These are phyloP conservation scores for Synaphobranchus kaupii DNA, from an alignment of 2,797 vertebrate genomes.

Conservation along the genomic window DNA sequence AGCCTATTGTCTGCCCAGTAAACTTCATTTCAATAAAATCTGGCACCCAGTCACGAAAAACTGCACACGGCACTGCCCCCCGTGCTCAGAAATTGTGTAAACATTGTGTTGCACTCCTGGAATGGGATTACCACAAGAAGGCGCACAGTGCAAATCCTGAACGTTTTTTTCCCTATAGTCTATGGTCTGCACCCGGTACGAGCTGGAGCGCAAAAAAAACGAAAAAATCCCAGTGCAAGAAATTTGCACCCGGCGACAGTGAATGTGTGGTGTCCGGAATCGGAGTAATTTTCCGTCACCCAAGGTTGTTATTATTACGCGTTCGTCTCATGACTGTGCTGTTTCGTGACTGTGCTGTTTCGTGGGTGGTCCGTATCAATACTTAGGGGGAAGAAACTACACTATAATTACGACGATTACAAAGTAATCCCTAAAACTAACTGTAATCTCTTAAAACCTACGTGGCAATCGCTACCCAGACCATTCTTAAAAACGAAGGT, in stretches of 20 bases:
- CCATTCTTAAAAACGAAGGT: not conserved
- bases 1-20: not conserved
- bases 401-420: conserved; percentile 10
- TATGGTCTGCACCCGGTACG: conserved; percentile 8
- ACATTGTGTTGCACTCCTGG: not conserved
- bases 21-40: not conserved
- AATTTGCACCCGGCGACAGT: conserved; percentile 19
- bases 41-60: not conserved
- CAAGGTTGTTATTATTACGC: not conserved
- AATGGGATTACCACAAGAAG: not conserved
- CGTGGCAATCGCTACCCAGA: not conserved
- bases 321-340: conserved; percentile 6
- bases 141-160: not conserved
- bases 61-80: not conserved
- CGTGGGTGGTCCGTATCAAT: not conserved
- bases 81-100: not conserved
- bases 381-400: not conserved
- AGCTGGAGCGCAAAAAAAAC: conserved; percentile 2
- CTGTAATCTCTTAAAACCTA: not conserved
- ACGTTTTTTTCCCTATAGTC: not conserved
- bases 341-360: too few species aligned
- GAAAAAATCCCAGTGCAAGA: not conserved
- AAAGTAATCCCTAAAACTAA: conserved; percentile 11
- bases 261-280: not conserved
- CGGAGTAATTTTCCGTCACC: not conserved